A percentile compares a stretch with the other conserved stretches of the same genome.
phyloP scores from a whole-genome alignment of 2,113 vertebrate genomes.

The Leucosticte australis region DNA sequence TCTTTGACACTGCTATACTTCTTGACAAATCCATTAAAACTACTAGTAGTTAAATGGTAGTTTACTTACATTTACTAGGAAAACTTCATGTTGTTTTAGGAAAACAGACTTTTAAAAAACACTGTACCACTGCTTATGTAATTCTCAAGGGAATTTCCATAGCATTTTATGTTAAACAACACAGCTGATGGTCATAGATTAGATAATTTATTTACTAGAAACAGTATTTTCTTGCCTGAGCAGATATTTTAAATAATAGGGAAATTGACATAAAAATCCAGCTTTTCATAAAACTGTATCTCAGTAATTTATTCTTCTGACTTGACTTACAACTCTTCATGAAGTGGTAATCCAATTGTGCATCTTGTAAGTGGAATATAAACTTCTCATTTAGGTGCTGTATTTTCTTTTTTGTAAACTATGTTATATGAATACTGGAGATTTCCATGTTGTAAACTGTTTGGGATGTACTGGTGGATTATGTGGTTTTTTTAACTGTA shows the following conservation, averaged over 20 bases:
- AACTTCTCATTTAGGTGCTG: slow-evolving; percentile 50
- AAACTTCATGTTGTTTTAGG: neutral
- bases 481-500: slow-evolving; percentile 31
- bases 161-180: neutral
- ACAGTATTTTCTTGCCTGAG: neutral
- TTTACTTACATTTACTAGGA: neutral
- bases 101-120: neutral
- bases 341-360: slow-evolving; percentile 57
- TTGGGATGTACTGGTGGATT: neutral
- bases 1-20: neutral
- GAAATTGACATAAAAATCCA: neutral
- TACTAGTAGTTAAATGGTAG: neutral
- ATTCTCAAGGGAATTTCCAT: neutral
- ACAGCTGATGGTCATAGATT: neutral
- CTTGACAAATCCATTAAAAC: neutral
- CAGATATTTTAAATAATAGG: neutral
- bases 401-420: slow-evolving; percentile 29
- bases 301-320: slow-evolving; percentile 16
- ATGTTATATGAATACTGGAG: slow-evolving; percentile 11
- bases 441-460: neutral
- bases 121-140: neutral
- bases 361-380: slow-evolving; percentile 49
- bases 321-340: neutral
- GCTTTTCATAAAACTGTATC: neutral
- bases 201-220: neutral